Evolutionary conservation across 2,888 invertebrate genomes (phyloP).

Genomic region (Tipula unca): DNA sequence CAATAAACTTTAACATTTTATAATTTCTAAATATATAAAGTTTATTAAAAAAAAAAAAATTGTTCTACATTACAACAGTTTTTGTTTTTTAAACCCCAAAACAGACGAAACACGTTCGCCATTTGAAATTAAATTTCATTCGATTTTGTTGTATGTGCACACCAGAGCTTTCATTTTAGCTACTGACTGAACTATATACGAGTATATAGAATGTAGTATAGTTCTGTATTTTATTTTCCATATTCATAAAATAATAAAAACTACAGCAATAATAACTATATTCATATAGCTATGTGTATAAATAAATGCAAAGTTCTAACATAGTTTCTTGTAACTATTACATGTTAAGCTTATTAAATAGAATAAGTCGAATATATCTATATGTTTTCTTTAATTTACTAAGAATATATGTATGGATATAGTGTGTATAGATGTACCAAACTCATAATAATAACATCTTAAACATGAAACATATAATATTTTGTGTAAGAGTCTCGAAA

Average conservation of each 20-base stretch:
- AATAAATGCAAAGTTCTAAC: background rate
- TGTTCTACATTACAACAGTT: no score
- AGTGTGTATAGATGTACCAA: background rate
- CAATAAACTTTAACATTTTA: background rate
- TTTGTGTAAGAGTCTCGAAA: background rate
- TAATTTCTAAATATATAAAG: background rate
- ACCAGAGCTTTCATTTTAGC: background rate
- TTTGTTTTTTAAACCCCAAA: background rate
- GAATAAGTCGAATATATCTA: background rate
- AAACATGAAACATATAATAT: background rate
- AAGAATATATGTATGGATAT: background rate
- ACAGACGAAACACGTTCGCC: background rate
- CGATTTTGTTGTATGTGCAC: background rate
- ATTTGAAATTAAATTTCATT: background rate
- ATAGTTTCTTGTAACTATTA: background rate
- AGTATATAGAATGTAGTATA: background rate
- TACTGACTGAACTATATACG: background rate
- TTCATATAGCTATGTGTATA: no score
- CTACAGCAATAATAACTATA: background rate
- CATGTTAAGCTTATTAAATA: background rate
- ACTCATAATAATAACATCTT: background rate
- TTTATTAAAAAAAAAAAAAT: background rate
- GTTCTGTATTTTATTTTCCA: background rate
- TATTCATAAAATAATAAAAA: background rate
- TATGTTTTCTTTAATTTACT: background rate